Percentiles rank a stretch among this genome's conserved stretches.
Conservation (phyloP, 2,888 invertebrate genomes). For the Ectemnius lituratus region DNA sequence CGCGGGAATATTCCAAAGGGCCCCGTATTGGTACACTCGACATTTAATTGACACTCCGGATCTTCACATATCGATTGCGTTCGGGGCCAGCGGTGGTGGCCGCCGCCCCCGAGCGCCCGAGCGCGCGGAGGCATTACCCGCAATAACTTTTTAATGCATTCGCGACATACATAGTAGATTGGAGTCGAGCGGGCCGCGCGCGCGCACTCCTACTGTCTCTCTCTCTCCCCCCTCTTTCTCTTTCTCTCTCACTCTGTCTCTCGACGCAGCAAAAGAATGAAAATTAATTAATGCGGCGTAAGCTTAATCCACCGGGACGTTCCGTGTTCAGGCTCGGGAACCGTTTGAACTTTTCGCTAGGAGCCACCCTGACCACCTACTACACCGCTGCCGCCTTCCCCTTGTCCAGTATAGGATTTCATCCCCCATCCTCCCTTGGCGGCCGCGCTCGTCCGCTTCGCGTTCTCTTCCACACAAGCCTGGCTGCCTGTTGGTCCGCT, state of each 20-base stretch:
- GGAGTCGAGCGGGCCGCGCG: conserved; percentile 1
- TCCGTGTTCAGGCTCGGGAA: conserved; percentile 61
- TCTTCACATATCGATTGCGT: conserved; percentile 9
- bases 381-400: conserved; percentile 57
- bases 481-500: too few relatives aligned
- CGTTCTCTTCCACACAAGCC: too few relatives aligned
- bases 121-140: conserved; percentile 4
- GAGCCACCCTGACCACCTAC: conserved; percentile 65
- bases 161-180: conserved; percentile 2
- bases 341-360: conserved; percentile 70
- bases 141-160: conserved; percentile 2
- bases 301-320: conserved; percentile 41
- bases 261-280: conserved; percentile 33
- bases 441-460: conserved; percentile 56
- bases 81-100: background rate
- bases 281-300: conserved; percentile 46
- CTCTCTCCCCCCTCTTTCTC: background rate
- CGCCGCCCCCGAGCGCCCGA: background rate
- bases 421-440: conserved; percentile 65
- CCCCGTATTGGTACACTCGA: conserved; percentile 1
- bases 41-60: conserved; percentile 7
- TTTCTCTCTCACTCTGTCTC: background rate
- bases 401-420: conserved; percentile 74
- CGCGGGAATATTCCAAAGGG: conserved; percentile 5
- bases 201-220: background rate